phyloP scores from a whole-genome alignment of 1,140 invertebrate genomes.

The Pogonomyrmex californicus region DNA sequence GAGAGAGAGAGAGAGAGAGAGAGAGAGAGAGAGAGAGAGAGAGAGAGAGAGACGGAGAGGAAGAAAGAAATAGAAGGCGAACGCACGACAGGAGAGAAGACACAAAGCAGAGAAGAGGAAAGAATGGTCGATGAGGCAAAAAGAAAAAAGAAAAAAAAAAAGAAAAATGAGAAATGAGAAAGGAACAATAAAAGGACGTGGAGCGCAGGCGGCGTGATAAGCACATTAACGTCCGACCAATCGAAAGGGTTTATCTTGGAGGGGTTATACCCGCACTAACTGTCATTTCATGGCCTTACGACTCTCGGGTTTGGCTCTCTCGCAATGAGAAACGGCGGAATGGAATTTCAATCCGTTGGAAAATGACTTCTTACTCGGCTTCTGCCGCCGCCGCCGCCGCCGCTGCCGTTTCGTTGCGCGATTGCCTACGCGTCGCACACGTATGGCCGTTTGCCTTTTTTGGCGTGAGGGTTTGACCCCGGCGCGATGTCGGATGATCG shows the following conservation, averaged over 20 bases:
- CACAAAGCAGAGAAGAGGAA: background rate
- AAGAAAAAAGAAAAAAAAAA: slow-evolving; percentile 10
- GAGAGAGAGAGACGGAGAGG: too few species aligned
- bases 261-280: slow-evolving; percentile 60
- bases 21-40: too few species aligned
- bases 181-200: slow-evolving; percentile 44
- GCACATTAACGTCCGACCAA: slow-evolving; percentile 66
- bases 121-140: background rate
- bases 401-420: slow-evolving; percentile 1
- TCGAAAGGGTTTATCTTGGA: slow-evolving; percentile 62
- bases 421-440: slow-evolving; percentile 18
- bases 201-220: slow-evolving; percentile 59
- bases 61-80: background rate
- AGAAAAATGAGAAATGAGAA: slow-evolving; percentile 51
- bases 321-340: slow-evolving; percentile 53
- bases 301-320: slow-evolving; percentile 35
- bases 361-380: slow-evolving; percentile 60
- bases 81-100: background rate
- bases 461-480: slow-evolving; percentile 32
- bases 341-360: slow-evolving; percentile 70
- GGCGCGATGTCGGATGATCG: slow-evolving; percentile 16
- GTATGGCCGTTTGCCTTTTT: slow-evolving; percentile 50
- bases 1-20: background rate
- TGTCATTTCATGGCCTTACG: slow-evolving; percentile 62
- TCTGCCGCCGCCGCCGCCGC: slow-evolving; percentile 2